A percentile compares a stretch with the other conserved stretches of the same genome.
Conservation (phyloP, 2,888 invertebrate species). For the Cheiracanthium punctorium region DNA sequence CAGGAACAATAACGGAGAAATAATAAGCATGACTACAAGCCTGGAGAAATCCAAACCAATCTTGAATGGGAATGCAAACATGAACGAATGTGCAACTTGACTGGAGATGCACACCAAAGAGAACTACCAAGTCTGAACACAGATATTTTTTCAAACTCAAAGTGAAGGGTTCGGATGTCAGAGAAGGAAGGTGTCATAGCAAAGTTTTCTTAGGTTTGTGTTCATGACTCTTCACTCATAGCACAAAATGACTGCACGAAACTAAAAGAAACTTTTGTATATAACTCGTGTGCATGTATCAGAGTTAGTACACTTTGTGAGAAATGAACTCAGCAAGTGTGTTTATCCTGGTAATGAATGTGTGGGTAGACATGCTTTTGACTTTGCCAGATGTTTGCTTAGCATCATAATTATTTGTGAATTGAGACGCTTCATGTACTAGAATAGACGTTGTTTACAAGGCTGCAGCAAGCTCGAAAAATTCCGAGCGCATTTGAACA, state of each 20-base stretch:
- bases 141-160: neutral
- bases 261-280: neutral
- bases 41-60: neutral
- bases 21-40: neutral
- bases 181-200: neutral
- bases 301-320: neutral
- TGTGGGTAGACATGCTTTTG: too few relatives aligned
- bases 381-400: too few relatives aligned
- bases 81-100: constrained; percentile 28
- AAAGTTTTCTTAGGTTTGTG: neutral
- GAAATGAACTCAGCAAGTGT: neutral
- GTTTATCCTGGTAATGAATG: too few relatives aligned
- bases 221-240: neutral
- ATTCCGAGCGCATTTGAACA: too few relatives aligned
- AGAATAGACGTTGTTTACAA: too few relatives aligned
- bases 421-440: too few relatives aligned
- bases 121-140: neutral
- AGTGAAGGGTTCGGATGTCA: neutral
- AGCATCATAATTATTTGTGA: too few relatives aligned
- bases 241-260: neutral
- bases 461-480: too few relatives aligned
- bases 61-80: constrained; percentile 4
- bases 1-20: constrained; percentile 47
- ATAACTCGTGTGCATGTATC: neutral
- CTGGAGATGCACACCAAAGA: neutral